Evolutionary conservation across 2,113 vertebrate genomes (phyloP), one percentile per base, ranked within the genome.

Genomic region (Ia io): DNA sequence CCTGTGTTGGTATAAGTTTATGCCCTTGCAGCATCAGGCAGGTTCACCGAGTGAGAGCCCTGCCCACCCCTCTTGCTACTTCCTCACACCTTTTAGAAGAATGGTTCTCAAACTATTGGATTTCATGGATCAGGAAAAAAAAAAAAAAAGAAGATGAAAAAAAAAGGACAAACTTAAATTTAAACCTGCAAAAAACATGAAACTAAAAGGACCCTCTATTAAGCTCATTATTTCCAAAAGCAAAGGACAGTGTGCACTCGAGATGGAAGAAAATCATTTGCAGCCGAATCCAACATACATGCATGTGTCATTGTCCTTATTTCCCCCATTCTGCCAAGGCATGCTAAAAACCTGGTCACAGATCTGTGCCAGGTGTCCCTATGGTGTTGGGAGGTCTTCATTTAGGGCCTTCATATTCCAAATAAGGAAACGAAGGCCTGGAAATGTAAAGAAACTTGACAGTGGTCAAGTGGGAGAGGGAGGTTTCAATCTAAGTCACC

Each of bases 251-350:
- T 1, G 16, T 18, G 2, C 40, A 1, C 28, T n/a, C 14, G 84
- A n/a, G 44, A 87, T 40, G 51, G 47, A 11, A 56, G 49, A 83
- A 37, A 70, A 42, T 17, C 35, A 1, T 0, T 14, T 6, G 28
- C 20, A 28, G 18, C 32, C 0, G 30, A 5, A 5, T 13, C 44
- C 63, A 63, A 9, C 47, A 44, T 4, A 1, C 13, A 3, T 4
- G 8, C 18, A 0, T 0, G 0, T 0, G 49, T 17, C 30, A 1
- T 10, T 17, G 42, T 13, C 67, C 49, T 63, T 18, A 10, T 22
- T 13, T 53, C 61, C 71, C 28, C 44, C 16, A 2, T 9, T 63
- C 78, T 80, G 51, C 53, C 59, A 16, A 56, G 35, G 47, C 51
- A 70, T 25, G 49, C 70, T 70, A 65, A 49, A 51, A 59, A 49